phyloP scores from a whole-genome alignment of 1,140 invertebrate genomes.

The Drosophila gunungcola region DNA sequence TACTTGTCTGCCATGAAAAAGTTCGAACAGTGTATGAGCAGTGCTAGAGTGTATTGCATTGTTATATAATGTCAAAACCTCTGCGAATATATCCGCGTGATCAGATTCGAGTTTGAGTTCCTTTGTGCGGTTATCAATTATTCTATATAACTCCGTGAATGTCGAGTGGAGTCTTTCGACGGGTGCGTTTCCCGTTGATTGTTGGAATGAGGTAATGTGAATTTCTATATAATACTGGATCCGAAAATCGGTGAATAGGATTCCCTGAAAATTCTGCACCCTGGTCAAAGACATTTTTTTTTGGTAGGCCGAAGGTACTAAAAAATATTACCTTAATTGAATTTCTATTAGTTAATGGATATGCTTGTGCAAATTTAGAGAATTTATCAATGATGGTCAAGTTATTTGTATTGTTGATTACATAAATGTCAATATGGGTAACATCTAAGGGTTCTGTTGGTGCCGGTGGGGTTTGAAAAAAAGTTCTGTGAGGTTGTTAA shows the following conservation, averaged over 20 bases:
- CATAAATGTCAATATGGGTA: background rate
- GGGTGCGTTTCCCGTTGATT: background rate
- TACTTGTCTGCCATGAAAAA: too few relatives aligned
- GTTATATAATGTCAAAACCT: background rate
- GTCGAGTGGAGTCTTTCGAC: background rate
- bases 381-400: background rate
- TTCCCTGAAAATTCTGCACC: background rate
- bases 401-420: background rate
- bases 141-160: background rate
- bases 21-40: background rate
- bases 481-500: background rate
- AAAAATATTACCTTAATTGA: background rate
- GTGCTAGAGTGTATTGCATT: background rate
- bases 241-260: background rate
- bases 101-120: background rate
- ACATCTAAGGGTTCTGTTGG: background rate
- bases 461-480: too few relatives aligned
- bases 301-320: background rate
- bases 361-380: background rate
- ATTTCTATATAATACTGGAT: background rate
- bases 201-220: background rate
- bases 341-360: background rate
- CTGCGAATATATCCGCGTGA: background rate
- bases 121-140: background rate
- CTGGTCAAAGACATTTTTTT: background rate